A percentile compares a stretch with the other conserved stretches of the same genome.
Evolutionary conservation across 2,797 vertebrate genomes (phyloP).

Genomic region (Sylvilagus floridanus): DNA sequence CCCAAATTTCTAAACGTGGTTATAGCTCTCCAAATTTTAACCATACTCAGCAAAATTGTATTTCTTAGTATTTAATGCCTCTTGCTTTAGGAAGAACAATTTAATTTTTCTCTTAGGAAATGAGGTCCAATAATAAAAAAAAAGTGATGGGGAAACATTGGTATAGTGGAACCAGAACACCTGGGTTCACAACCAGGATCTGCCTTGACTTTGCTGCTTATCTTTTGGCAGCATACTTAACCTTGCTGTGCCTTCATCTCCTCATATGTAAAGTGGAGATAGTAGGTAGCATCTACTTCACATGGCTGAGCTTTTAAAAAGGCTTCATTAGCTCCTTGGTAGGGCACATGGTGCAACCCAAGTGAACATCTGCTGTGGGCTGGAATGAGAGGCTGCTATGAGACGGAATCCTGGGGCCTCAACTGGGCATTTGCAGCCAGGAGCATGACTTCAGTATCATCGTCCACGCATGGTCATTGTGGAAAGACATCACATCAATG

Average conservation of each 20-base stretch:
- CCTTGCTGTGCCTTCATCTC: neutral
- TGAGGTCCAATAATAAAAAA: neutral
- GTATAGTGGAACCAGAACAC: neutral
- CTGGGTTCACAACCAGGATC: neutral
- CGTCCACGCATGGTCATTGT: too few species aligned
- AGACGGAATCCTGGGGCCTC: too few species aligned
- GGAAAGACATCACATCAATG: too few species aligned
- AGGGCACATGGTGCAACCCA: too few species aligned
- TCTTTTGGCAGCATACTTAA: neutral
- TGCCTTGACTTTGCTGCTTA: neutral
- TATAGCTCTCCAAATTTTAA: neutral
- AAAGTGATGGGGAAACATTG: neutral
- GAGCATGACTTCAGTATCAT: too few species aligned
- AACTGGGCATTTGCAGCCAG: too few species aligned
- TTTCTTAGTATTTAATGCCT: neutral
- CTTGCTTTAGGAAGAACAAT: neutral
- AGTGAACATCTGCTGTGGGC: too few species aligned
- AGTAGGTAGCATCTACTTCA: neutral
- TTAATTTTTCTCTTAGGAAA: neutral
- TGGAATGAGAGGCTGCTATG: too few species aligned
- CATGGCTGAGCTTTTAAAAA: neutral
- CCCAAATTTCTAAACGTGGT: neutral
- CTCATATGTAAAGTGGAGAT: neutral
- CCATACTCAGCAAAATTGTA: neutral
- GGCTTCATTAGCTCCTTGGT: too few species aligned